Conservation (phyloP, 1,140 invertebrate genomes). For the Sinella curviseta region DNA sequence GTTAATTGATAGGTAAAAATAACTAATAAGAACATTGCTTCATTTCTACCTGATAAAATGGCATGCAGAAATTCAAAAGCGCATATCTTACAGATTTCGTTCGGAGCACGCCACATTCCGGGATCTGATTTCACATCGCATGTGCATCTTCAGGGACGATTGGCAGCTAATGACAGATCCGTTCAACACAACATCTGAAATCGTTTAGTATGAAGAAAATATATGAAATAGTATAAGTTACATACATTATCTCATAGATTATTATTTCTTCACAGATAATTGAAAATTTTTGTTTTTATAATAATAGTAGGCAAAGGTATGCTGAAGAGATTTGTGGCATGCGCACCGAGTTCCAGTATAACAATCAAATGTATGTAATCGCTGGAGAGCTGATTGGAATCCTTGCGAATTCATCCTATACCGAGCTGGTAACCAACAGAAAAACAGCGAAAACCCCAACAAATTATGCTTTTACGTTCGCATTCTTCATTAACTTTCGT, state of each 20-base stretch:
- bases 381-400: constrained; percentile 26
- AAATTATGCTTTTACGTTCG: neutral
- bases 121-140: constrained; percentile 36
- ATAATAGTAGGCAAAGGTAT: constrained; percentile 25
- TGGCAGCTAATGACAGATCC: neutral
- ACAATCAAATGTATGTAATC: constrained; percentile 27
- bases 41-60: neutral
- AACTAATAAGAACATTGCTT: neutral
- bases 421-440: neutral
- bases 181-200: neutral
- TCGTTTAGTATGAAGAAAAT: neutral
- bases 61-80: neutral
- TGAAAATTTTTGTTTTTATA: neutral
- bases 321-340: constrained; percentile 7
- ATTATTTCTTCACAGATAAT: neutral
- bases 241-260: neutral
- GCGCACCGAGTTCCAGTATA: constrained; percentile 28
- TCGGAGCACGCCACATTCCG: constrained; percentile 32
- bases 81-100: neutral
- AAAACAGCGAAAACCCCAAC: neutral
- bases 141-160: neutral
- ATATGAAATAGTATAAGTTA: neutral
- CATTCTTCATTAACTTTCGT: neutral
- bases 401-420: neutral
- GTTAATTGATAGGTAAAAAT: neutral